Evolutionary conservation across 2,113 vertebrate species (phyloP).

Genomic region (Cyprinodon brontotheroides): DNA sequence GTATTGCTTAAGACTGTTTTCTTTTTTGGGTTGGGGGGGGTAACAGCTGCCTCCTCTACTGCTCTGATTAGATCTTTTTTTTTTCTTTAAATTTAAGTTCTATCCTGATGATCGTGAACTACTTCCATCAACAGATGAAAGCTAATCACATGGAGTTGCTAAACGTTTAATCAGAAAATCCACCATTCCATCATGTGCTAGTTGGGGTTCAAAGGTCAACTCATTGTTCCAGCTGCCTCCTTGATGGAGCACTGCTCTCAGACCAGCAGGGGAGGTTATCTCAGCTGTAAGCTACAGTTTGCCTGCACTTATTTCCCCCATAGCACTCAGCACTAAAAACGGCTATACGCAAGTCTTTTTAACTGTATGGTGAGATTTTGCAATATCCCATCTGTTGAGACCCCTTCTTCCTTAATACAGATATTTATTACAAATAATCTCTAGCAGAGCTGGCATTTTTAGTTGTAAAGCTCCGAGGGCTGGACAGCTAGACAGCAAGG

Average conservation of each 20-base stretch:
- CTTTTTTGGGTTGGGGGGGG: too few species aligned
- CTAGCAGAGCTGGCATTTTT: conserved; percentile 49
- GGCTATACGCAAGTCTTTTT: conserved; percentile 27
- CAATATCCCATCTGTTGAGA: conserved; percentile 70
- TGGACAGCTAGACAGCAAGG: conserved; percentile 46
- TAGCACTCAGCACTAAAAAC: conserved; percentile 32
- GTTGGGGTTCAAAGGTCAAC: conserved; percentile 68
- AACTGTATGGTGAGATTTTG: conserved; percentile 56
- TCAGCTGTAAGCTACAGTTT: conserved; percentile 70
- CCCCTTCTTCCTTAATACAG: conserved; percentile 59
- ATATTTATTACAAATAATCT: conserved; percentile 47
- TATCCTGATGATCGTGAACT: conserved; percentile 6
- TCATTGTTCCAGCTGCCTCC: conserved; percentile 69
- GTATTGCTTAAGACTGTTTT: not conserved
- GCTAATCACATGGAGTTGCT: conserved; percentile 52
- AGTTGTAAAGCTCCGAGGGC: conserved; percentile 50
- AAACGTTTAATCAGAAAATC: conserved; percentile 72
- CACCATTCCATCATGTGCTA: conserved; percentile 60
- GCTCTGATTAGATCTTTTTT: not conserved
- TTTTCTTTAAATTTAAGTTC: not conserved
- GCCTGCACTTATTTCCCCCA: conserved; percentile 21
- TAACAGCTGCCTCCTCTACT: not conserved
- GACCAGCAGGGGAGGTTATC: conserved; percentile 73
- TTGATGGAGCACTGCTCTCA: conserved; percentile 66
- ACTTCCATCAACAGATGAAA: conserved; percentile 37